Conservation (phyloP, 2,888 invertebrate species). For the Drosophila nr. perissopoda region DNA sequence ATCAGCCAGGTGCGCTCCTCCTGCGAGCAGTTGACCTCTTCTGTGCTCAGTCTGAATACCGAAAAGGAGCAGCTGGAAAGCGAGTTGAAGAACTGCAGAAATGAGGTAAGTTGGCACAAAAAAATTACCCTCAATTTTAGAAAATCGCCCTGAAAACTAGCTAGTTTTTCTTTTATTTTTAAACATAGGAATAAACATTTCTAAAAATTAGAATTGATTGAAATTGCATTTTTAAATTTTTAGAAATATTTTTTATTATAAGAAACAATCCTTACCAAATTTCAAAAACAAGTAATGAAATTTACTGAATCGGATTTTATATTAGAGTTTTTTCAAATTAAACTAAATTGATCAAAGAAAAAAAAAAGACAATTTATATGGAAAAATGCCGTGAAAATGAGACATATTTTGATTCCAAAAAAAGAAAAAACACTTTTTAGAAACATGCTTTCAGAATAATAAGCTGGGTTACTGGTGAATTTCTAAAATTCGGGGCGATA, state of each 20-base stretch:
- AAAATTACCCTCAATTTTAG: background rate
- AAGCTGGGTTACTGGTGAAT: background rate
- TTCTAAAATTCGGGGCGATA: conserved; percentile 1
- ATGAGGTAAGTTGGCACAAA: conserved; percentile 27
- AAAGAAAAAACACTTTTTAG: background rate
- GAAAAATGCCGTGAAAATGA: background rate
- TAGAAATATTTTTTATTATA: background rate
- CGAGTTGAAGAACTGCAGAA: conserved; percentile 46
- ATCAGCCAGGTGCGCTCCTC: conserved; percentile 61
- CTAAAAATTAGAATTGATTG: too few species aligned
- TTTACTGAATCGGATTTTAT: background rate
- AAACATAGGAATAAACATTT: too few species aligned
- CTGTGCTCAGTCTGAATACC: conserved; percentile 63
- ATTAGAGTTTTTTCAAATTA: background rate
- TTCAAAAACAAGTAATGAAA: background rate
- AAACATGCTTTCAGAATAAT: too few species aligned
- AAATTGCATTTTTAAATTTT: background rate
- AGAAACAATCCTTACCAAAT: background rate
- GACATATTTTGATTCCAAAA: background rate
- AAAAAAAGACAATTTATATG: too few species aligned
- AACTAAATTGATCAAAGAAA: background rate
- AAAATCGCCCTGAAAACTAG: background rate
- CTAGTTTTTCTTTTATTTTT: background rate
- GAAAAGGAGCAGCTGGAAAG: conserved; percentile 62
- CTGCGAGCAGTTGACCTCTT: conserved; percentile 64